Evolutionary conservation across 2,797 vertebrate genomes (phyloP).

Genomic region (Lacerta agilis): DNA sequence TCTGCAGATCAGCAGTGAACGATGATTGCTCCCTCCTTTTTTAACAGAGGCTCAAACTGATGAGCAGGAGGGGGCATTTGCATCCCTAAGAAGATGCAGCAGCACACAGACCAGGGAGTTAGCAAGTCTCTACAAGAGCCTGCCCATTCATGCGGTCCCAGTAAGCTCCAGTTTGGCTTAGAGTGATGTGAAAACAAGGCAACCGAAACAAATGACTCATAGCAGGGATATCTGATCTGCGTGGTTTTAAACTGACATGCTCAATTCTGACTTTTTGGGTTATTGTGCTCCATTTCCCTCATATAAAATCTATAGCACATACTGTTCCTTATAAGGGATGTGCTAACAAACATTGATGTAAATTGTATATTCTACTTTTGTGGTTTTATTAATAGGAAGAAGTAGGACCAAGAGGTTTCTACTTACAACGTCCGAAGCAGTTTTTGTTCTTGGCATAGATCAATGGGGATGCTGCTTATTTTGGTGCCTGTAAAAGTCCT

Average conservation of each 20-base stretch:
- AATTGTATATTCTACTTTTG: background rate
- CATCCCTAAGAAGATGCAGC: no score
- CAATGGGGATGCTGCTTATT: slow-evolving; percentile 86
- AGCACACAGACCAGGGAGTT: no score
- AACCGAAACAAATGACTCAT: background rate
- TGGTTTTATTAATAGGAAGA: background rate
- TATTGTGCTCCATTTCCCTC: background rate
- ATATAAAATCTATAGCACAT: background rate
- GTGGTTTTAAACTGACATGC: background rate
- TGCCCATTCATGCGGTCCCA: no score
- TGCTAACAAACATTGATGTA: background rate
- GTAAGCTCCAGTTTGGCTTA: no score
- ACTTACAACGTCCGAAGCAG: slow-evolving; percentile 92
- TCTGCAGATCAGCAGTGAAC: no score
- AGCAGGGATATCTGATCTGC: background rate
- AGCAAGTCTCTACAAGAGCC: no score
- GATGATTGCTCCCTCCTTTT: no score
- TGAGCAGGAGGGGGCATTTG: no score
- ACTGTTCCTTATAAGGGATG: background rate
- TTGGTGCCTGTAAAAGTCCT: slow-evolving; percentile 96
- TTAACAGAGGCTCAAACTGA: no score
- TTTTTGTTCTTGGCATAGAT: slow-evolving; percentile 91
- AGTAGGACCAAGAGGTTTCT: background rate
- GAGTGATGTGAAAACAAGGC: no score
- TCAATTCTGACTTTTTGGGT: background rate